Evolutionary conservation across 1,140 invertebrate species (phyloP).

Genomic region (Ditylenchus dipsaci): DNA sequence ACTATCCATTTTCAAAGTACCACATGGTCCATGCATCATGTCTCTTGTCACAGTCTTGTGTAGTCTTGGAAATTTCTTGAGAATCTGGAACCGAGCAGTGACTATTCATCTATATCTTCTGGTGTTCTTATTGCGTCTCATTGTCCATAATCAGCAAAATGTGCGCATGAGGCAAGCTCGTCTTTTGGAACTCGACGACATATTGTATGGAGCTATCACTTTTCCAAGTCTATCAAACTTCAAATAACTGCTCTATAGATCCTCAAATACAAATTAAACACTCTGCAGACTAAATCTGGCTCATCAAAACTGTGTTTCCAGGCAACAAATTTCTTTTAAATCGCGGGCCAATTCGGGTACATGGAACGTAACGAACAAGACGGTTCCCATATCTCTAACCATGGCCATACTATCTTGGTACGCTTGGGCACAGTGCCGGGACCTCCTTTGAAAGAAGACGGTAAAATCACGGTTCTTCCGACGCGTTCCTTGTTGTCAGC

Average conservation of each 20-base stretch:
- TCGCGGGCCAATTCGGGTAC: conserved; percentile 62
- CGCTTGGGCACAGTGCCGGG: conserved; percentile 46
- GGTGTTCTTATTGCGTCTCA: conserved; percentile 44
- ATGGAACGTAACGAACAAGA: conserved; percentile 62
- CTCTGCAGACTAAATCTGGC: conserved; percentile 60
- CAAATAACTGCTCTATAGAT: no score
- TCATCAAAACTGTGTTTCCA: conserved; percentile 54
- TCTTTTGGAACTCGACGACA: not conserved
- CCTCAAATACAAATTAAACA: conserved; percentile 59
- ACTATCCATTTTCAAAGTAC: conserved; percentile 28
- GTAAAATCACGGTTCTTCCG: conserved; percentile 56
- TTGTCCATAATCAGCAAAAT: conserved; percentile 58
- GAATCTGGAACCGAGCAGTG: conserved; percentile 64
- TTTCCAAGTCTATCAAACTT: no score
- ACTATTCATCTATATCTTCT: conserved; percentile 61
- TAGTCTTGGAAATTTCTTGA: conserved; percentile 58
- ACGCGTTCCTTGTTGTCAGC: conserved; percentile 34
- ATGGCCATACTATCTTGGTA: conserved; percentile 59
- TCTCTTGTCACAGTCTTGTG: conserved; percentile 56
- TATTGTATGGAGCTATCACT: no score
- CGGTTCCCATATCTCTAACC: conserved; percentile 59
- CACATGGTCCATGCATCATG: conserved; percentile 59
- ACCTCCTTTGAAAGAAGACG: conserved; percentile 53
- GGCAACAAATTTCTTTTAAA: conserved; percentile 53
- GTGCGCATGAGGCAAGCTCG: conserved; percentile 62